Conservation (phyloP, 2,797 vertebrate genomes). For the Lycodopsis pacificus region DNA sequence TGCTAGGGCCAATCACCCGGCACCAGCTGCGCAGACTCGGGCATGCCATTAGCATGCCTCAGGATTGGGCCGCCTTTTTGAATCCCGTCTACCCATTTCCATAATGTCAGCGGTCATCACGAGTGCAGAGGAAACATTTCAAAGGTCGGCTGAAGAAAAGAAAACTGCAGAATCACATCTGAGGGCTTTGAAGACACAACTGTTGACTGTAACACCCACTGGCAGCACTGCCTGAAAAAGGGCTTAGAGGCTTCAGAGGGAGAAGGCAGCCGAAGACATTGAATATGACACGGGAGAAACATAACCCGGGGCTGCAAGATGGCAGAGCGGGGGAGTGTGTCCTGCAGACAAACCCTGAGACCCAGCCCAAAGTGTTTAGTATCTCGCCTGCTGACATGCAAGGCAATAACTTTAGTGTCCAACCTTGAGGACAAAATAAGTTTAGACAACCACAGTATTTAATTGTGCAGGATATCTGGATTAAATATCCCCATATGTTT, state of each 20-base stretch:
- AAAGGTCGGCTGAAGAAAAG: conserved; percentile 43
- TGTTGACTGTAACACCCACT: conserved; percentile 59
- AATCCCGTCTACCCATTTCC: conserved; percentile 43
- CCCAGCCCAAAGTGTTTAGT: conserved; percentile 6
- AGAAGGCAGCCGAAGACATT: conserved; percentile 42
- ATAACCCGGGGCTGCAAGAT: conserved; percentile 38
- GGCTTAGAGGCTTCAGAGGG: conserved; percentile 25
- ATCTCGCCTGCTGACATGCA: conserved; percentile 10
- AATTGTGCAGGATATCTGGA: not conserved
- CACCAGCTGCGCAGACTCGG: conserved; percentile 45
- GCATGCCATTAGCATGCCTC: conserved; percentile 55
- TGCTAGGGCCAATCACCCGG: conserved; percentile 46
- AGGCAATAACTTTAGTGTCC: not conserved
- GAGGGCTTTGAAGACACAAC: conserved; percentile 47
- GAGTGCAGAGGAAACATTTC: conserved; percentile 44
- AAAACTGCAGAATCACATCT: conserved; percentile 48
- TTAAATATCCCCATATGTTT: not conserved
- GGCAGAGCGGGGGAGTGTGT: conserved; percentile 22
- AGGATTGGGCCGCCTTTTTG: conserved; percentile 52
- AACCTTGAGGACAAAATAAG: not conserved
- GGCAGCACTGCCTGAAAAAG: conserved; percentile 44
- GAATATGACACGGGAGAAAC: conserved; percentile 47
- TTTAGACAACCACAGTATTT: not conserved
- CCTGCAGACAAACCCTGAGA: conserved; percentile 28
- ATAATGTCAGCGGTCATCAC: conserved; percentile 61